Evolutionary conservation across 2,113 vertebrate species (phyloP).

Genomic region (Potamarius usumacintae): DNA sequence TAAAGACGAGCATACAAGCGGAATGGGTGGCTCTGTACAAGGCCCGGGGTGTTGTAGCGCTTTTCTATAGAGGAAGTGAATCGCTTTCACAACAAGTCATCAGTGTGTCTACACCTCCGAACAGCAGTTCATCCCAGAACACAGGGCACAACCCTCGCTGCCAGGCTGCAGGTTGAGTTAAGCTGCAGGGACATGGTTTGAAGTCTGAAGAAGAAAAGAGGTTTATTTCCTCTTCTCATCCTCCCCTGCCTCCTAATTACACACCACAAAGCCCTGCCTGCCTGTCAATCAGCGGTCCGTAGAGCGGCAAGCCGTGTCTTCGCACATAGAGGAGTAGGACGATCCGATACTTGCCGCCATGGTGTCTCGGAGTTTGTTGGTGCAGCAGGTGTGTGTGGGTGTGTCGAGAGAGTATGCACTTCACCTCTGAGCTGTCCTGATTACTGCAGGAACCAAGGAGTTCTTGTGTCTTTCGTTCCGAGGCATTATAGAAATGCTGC

Average conservation of each 20-base stretch:
- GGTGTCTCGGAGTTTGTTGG: constrained; percentile 7
- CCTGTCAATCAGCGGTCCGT: constrained; percentile 40
- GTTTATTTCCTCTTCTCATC: background rate
- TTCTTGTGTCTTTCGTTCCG: background rate
- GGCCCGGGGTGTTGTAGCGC: background rate
- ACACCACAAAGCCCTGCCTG: constrained; percentile 35
- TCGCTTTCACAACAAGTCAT: constrained; percentile 1
- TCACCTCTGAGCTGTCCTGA: background rate
- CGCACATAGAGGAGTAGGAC: constrained; percentile 13
- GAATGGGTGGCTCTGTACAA: background rate
- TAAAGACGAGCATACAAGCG: background rate
- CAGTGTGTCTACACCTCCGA: constrained; percentile 11
- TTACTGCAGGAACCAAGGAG: background rate
- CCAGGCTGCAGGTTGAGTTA: constrained; percentile 26
- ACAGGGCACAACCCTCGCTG: background rate
- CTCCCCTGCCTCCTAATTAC: constrained; percentile 45
- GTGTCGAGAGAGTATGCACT: background rate
- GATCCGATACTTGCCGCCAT: constrained; percentile 13
- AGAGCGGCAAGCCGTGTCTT: constrained; percentile 15
- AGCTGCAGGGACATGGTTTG: constrained; percentile 25
- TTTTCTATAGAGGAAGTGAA: constrained; percentile 14
- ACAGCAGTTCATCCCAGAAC: constrained; percentile 18
- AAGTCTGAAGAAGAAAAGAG: background rate
- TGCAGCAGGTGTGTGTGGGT: constrained; percentile 18
- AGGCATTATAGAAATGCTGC: background rate